Base-by-base conservation (phyloP, 2,888 invertebrate genomes). In the Chironomus tentans region DNA sequence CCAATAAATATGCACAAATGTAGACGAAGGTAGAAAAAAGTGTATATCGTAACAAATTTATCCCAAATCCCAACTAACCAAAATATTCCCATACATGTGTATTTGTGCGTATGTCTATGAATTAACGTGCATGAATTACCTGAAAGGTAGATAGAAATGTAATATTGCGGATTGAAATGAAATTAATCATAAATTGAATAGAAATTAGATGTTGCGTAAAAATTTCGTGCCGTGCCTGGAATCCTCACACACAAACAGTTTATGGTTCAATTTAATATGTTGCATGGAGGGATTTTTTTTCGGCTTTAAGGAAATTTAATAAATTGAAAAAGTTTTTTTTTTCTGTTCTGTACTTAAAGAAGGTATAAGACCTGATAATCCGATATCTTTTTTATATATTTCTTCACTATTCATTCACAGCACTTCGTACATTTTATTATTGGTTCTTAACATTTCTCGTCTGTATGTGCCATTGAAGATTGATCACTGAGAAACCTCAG, bases 161-260 rank as follows among this genome's bases (percentile, higher is more conserved):
- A 38, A 38, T 56, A 56, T 56, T 56, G 56, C 18, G 18, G 47
- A 38, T 46, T 46, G 15, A 15, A 69, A 18, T 22, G 18, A 72
- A 72, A 72, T 72, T 72, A 72, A 72, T 72, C 72, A 72, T 72
- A 72, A 72, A 72, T 72, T 50, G 62, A 70, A 72, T 72, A 56
- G 61, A 46, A 72, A 72, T 72, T 62, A 72, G 50, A 72, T 72
- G 72, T 72, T 72, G 72, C 72, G 72, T 72, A 72, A 72, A 70
- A 70, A 72, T 62, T 13, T 50, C n/a, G 28, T 38, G 38, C 38
- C 38, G 38, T 38, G 38, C 38, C 38, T 38, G 38, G 50, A 50
- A 50, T 50, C 50, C 50, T 50, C 50, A 50, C n/a, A 50, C 5
- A 48, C 3, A 12, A n/a, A n/a, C 3, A 2, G 0, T 56, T 15